Evolutionary conservation across 2,113 vertebrate genomes (phyloP).

Genomic region (Phaethon lepturus): DNA sequence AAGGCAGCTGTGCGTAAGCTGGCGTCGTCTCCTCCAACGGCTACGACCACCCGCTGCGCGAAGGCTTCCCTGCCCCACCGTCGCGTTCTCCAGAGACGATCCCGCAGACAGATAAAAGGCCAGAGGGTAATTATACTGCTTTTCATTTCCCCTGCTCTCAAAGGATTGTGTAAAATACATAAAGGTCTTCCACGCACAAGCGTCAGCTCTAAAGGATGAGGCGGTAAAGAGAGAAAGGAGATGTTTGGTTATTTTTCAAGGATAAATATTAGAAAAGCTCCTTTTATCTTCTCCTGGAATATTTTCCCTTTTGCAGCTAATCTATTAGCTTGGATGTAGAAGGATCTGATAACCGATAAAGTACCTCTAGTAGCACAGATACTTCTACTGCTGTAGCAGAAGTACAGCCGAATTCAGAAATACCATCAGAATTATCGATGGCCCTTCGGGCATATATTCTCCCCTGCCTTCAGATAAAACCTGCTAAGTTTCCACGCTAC

Average conservation of each 20-base stretch:
- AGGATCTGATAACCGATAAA: neutral
- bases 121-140: constrained; percentile 40
- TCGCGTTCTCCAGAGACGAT: neutral
- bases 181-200: neutral
- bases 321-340: neutral
- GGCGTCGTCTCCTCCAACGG: neutral
- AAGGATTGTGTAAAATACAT: neutral
- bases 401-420: neutral
- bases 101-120: constrained; percentile 14
- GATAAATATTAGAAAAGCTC: neutral
- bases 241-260: neutral
- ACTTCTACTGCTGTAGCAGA: neutral
- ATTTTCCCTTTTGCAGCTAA: neutral
- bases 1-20: neutral
- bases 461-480: neutral
- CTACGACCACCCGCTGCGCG: neutral
- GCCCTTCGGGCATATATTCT: neutral
- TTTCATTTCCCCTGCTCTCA: constrained; percentile 37
- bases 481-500: neutral
- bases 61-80: neutral
- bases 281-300: neutral
- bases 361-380: neutral
- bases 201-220: neutral
- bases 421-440: too few species aligned
- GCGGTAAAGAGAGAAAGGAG: neutral